Base-by-base conservation (phyloP, 2,888 invertebrate genomes). In the Nemotelus nigrinus region DNA sequence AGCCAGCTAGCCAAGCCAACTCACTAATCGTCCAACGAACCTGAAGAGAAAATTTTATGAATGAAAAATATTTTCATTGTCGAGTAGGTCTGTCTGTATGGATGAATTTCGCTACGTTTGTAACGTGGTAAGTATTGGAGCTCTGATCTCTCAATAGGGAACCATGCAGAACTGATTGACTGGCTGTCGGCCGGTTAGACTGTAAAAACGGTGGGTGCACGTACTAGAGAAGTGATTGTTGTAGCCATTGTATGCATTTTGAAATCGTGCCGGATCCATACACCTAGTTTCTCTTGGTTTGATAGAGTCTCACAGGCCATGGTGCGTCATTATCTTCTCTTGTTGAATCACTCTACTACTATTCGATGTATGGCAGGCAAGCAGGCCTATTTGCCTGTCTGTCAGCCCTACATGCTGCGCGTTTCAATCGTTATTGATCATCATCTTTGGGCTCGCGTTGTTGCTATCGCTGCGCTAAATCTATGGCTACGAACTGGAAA, bases 11-110 rank as follows among this genome's bases (percentile, higher is more conserved):
- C 63, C 63, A n/a, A 63, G 7, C 63, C 43, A 65, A 47, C 47
- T 47, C 41, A 47, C 47, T 65, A 65, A 65, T 65, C 65, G 72
- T 58, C 63, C 74, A 74, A 47, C 60, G 58, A 71, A 55, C 71
- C 57, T 68, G 55, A 55, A n/a, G 39, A 43, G 41, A 53, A 53
- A 71, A 8, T 71, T 71, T 71, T 71, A 71, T 71, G 71, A 71
- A 71, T 71, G 71, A 71, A 71, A 71, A 55, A 25, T 25, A 43
- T 71, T 71, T 55, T 53, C 3, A 44, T 55, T 39, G n/a, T n/a
- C 2, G n/a, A 43, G 5, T 55, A n/a, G 39, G 50, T 43, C 41
- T 10, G 8, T n/a, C 50, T 43, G 44, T 6, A 55, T 71, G 44
- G 44, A 47, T 65, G 43, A 47, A 65, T 47, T 3, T 25, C 25